Evolutionary conservation across 2,797 vertebrate species (phyloP).

Genomic region (Microctenopoma steveboyesi): DNA sequence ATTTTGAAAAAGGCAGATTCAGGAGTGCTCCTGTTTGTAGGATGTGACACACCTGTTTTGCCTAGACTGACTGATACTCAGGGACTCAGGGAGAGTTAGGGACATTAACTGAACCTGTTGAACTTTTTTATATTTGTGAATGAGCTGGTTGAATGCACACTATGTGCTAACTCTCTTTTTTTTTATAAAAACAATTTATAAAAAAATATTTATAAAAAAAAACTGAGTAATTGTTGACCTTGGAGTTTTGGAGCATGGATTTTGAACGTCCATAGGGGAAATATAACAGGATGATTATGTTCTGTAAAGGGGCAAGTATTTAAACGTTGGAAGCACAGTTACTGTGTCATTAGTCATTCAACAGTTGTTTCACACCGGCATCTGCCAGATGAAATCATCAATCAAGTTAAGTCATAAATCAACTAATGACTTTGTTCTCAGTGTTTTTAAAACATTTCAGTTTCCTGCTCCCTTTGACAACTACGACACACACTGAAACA

Average conservation of each 20-base stretch:
- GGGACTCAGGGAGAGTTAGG: no score
- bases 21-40: no score
- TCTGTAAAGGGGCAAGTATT: not conserved
- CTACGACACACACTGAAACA: no score
- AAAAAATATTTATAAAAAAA: not conserved
- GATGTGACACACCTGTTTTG: no score
- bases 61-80: no score
- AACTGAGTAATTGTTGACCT: not conserved
- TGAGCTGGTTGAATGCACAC: no score
- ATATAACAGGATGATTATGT: not conserved
- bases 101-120: no score
- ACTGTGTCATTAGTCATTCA: not conserved
- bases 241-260: not conserved
- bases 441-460: not conserved
- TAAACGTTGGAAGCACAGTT: not conserved
- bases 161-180: no score
- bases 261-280: not conserved
- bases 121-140: no score
- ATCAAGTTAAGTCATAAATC: not conserved
- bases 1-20: no score
- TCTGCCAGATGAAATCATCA: not conserved
- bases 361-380: not conserved
- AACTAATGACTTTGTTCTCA: no score
- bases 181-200: no score
- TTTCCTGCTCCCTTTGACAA: not conserved